Evolutionary conservation across 1,140 invertebrate species (phyloP).

Genomic region (Cotesia chilonis): DNA sequence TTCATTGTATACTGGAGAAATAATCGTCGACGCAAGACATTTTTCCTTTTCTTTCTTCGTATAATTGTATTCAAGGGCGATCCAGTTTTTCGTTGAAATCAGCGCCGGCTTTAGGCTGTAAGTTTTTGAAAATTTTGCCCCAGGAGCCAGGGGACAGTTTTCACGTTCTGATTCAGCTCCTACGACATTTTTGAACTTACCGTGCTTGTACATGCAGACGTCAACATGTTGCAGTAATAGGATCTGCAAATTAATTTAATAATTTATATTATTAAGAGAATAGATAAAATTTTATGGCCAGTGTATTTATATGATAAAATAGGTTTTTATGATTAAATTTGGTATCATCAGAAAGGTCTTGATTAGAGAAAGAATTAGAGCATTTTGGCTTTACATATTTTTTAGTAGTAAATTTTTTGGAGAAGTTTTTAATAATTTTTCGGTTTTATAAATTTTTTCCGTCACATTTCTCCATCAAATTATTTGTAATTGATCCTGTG

Average conservation of each 20-base stretch:
- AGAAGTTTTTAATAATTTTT: no score
- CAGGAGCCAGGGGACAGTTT: constrained; percentile 73
- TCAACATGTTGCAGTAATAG: constrained; percentile 96
- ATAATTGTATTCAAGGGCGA: constrained; percentile 80
- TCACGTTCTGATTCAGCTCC: constrained; percentile 82
- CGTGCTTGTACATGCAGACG: constrained; percentile 98
- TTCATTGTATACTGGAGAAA: constrained; percentile 67
- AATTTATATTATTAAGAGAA: not conserved
- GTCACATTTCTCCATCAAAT: no score
- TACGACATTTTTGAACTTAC: constrained; percentile 98
- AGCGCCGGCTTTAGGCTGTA: constrained; percentile 76
- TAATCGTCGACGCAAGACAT: constrained; percentile 75
- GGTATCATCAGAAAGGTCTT: no score
- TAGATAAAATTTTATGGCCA: not conserved
- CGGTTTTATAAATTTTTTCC: no score
- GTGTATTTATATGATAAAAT: no score
- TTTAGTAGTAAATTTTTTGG: no score
- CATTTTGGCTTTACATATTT: no score
- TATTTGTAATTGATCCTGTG: no score
- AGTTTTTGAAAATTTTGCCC: constrained; percentile 69
- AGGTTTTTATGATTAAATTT: no score
- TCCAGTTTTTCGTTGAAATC: constrained; percentile 83
- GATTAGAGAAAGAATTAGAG: no score
- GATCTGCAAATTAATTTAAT: constrained; percentile 68
- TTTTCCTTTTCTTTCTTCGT: constrained; percentile 73